phyloP scores from a whole-genome alignment of 2,888 invertebrate species.

The Lepidocyrtoides sp. region DNA sequence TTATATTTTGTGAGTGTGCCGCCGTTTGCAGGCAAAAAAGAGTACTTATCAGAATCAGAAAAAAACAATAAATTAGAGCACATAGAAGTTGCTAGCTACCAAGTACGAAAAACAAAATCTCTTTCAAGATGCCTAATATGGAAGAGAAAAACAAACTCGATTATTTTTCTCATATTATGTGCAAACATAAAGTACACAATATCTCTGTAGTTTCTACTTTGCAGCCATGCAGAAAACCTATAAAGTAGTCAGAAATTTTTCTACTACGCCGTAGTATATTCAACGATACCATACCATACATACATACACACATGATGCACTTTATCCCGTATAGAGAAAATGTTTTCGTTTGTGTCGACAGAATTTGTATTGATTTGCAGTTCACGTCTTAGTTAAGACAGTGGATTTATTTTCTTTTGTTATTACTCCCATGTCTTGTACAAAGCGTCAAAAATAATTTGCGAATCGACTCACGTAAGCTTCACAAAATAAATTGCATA shows the following conservation, averaged over 20 bases:
- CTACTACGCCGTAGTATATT: no score
- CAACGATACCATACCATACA: no score
- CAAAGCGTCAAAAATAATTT: background rate
- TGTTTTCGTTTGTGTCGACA: no score
- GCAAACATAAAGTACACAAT: background rate
- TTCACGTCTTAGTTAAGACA: background rate
- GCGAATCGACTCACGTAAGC: constrained; percentile 11
- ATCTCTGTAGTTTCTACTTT: background rate
- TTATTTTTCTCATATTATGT: background rate
- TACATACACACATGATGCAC: no score
- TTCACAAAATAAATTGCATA: background rate
- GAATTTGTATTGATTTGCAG: background rate
- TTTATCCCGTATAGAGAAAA: no score
- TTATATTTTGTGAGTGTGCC: no score
- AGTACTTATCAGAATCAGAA: background rate
- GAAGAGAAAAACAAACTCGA: background rate
- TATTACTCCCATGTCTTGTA: no score
- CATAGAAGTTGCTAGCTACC: background rate
- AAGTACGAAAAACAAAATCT: background rate
- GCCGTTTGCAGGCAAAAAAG: background rate
- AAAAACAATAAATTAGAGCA: background rate
- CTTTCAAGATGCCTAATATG: background rate
- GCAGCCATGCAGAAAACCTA: background rate
- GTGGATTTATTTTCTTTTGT: no score
- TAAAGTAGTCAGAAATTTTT: no score